A percentile compares a stretch with the other conserved stretches of the same genome.
These are phyloP conservation scores for Miichthys miiuy DNA, from an alignment of 2,797 vertebrate species.

Conservation along the genomic window DNA sequence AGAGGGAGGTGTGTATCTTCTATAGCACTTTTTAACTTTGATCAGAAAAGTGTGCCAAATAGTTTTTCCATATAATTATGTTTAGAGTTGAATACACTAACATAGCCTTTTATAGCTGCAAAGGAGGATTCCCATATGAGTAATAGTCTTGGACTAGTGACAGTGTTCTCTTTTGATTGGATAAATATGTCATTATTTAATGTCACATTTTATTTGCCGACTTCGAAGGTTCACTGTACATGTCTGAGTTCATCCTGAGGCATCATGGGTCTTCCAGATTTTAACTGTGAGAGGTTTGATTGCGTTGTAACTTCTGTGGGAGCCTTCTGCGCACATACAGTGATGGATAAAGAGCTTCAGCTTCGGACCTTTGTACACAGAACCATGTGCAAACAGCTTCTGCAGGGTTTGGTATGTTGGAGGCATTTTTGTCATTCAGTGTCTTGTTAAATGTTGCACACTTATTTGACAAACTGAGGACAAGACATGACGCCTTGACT, in stretches of 20 bases:
- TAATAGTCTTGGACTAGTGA: not conserved
- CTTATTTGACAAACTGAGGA: not conserved
- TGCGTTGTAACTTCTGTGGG: not conserved
- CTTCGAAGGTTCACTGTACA: not conserved
- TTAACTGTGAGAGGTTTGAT: not conserved
- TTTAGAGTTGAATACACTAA: conserved; percentile 29
- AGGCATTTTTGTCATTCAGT: not conserved
- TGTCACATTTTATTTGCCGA: not conserved
- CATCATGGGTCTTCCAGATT: not conserved
- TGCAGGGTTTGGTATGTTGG: not conserved
- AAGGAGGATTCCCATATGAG: conserved; percentile 3
- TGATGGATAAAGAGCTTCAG: not conserved
- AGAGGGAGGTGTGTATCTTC: conserved; percentile 39
- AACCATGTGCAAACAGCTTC: not conserved
- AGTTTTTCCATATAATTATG: conserved; percentile 15
- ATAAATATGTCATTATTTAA: not conserved
- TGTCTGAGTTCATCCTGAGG: not conserved
- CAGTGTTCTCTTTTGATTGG: not conserved
- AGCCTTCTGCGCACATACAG: not conserved
- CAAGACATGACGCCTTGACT: not conserved
- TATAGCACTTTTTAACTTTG: not conserved
- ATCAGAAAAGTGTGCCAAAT: not conserved
- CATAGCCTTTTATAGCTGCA: conserved; percentile 33
- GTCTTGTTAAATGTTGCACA: not conserved
- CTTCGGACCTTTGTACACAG: not conserved